A percentile compares a stretch with the other conserved stretches of the same genome.
Conservation (phyloP, 2,888 invertebrate species). For the Drosophila mettleri region DNA sequence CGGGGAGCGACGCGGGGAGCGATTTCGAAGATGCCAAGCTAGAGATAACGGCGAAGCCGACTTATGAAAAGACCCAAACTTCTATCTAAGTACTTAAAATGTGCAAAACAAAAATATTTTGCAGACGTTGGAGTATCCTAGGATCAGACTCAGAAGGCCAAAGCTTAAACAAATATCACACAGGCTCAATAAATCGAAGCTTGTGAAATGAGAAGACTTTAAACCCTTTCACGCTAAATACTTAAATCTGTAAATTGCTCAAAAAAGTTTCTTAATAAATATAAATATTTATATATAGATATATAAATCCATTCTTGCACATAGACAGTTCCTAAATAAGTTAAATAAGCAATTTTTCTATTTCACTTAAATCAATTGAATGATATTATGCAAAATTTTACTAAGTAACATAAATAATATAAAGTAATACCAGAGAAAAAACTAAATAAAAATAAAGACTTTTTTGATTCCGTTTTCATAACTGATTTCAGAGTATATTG, state of each 20-base stretch:
- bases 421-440: background rate
- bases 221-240: background rate
- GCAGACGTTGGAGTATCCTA: constrained; percentile 7
- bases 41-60: constrained; percentile 24
- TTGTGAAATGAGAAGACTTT: constrained; percentile 4
- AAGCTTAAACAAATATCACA: constrained; percentile 4
- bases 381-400: background rate
- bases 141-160: constrained; percentile 9
- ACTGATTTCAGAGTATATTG: too few species aligned
- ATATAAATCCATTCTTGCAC: background rate
- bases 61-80: background rate
- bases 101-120: too few species aligned
- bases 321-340: constrained; percentile 6
- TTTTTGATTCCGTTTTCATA: background rate
- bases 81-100: constrained; percentile 13
- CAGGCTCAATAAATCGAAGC: constrained; percentile 4
- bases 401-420: background rate
- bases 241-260: background rate
- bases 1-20: constrained; percentile 13
- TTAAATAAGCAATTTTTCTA: constrained; percentile 2
- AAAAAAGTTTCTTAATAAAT: constrained; percentile 1
- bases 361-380: background rate
- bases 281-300: background rate
- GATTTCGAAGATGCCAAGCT: constrained; percentile 55
- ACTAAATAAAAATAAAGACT: background rate